Percentiles rank a stretch among this genome's conserved stretches.
Conservation (phyloP, 2,797 vertebrate species). For the Sebastes alutus region DNA sequence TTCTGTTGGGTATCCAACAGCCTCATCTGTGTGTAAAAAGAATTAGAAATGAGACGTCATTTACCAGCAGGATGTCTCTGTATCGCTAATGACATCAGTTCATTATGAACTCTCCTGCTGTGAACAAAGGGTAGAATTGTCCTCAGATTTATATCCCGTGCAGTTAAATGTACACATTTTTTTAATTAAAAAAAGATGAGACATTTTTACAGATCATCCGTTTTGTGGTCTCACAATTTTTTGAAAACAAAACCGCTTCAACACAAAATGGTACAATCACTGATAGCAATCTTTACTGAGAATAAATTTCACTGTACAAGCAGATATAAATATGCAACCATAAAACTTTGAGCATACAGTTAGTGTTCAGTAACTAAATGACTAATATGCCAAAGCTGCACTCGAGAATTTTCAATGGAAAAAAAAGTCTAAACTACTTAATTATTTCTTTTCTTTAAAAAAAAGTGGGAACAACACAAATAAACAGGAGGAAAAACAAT, state of each 20-base stretch:
- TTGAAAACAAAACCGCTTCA: not conserved
- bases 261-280: slow-evolving; percentile 58
- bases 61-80: not conserved
- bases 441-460: not conserved
- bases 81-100: not conserved
- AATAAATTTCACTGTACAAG: slow-evolving; percentile 79
- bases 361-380: slow-evolving; percentile 74
- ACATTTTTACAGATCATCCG: not conserved
- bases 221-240: not conserved
- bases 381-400: slow-evolving; percentile 71
- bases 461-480: slow-evolving; percentile 28
- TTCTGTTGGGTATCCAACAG: not conserved
- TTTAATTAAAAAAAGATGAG: slow-evolving; percentile 32
- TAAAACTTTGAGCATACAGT: slow-evolving; percentile 73
- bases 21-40: not conserved
- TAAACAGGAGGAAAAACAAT: slow-evolving; percentile 15
- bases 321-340: slow-evolving; percentile 85
- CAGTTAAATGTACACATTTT: slow-evolving; percentile 55
- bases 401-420: slow-evolving; percentile 44
- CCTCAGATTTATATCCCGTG: slow-evolving; percentile 25
- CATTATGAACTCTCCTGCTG: slow-evolving; percentile 2
- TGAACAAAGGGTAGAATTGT: not conserved
- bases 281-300: slow-evolving; percentile 73
- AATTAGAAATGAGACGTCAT: not conserved
- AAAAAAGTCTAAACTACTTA: slow-evolving; percentile 34